A percentile compares a stretch with the other conserved stretches of the same genome.
These are phyloP conservation scores for Aplocera efformata DNA, from an alignment of 2,888 invertebrate genomes.

Conservation along the genomic window DNA sequence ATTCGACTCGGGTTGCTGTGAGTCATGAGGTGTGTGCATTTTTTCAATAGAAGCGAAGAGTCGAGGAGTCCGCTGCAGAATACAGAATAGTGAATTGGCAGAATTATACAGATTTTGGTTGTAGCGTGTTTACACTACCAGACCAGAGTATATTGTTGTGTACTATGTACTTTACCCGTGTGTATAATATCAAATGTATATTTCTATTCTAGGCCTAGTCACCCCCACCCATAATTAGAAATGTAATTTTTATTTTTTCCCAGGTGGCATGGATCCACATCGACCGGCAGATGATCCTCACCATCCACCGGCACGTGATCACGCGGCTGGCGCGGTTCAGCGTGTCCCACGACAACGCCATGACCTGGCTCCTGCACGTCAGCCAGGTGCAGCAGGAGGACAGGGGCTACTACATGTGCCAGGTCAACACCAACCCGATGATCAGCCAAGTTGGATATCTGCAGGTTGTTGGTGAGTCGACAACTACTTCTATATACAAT, in stretches of 20 bases:
- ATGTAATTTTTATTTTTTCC: slow-evolving; percentile 1
- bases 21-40: no score
- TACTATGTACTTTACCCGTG: no score
- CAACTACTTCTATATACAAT: not conserved
- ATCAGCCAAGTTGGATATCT: slow-evolving; percentile 96
- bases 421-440: slow-evolving; percentile 95
- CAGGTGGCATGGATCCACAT: slow-evolving; percentile 98
- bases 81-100: no score
- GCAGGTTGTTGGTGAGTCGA: slow-evolving; percentile 92
- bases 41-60: no score
- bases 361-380: slow-evolving; percentile 95
- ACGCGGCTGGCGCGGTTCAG: slow-evolving; percentile 94
- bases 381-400: slow-evolving; percentile 95
- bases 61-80: no score
- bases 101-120: no score
- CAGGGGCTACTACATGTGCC: slow-evolving; percentile 94
- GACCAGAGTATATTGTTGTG: no score
- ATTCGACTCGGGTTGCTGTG: not conserved
- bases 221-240: no score
- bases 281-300: slow-evolving; percentile 95
- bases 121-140: no score
- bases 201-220: no score
- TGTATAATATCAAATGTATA: no score
- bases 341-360: slow-evolving; percentile 94
- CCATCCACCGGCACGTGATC: slow-evolving; percentile 95